These are phyloP conservation scores for Eubasilissa splendida DNA, from an alignment of 2,888 invertebrate species.

Conservation along the genomic window DNA sequence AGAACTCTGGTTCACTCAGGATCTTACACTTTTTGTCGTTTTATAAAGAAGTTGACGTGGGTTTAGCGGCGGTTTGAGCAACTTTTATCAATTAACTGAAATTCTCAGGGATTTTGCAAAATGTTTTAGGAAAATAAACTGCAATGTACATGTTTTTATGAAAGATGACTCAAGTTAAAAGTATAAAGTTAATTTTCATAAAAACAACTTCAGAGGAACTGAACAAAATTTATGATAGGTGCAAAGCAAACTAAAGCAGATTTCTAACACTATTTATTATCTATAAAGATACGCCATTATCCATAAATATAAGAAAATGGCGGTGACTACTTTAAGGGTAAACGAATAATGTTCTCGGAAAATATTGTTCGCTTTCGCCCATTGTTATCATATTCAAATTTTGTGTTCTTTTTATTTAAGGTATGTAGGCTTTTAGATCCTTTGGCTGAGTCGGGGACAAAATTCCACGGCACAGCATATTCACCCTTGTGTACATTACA, in stretches of 20 bases:
- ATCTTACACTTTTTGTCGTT: slow-evolving; percentile 42
- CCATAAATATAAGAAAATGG: too few relatives aligned
- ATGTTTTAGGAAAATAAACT: too few relatives aligned
- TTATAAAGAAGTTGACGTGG: slow-evolving; percentile 46
- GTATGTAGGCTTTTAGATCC: slow-evolving; percentile 26
- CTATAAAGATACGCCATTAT: too few relatives aligned
- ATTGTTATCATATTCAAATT: slow-evolving; percentile 29
- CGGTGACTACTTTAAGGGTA: neutral
- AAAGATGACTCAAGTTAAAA: too few relatives aligned
- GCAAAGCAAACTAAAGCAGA: too few relatives aligned
- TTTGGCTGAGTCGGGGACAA: slow-evolving; percentile 52
- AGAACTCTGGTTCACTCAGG: slow-evolving; percentile 36
- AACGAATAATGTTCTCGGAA: slow-evolving; percentile 18
- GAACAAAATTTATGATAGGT: too few relatives aligned
- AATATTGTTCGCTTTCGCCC: slow-evolving; percentile 13
- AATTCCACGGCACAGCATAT: slow-evolving; percentile 44
- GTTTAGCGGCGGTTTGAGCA: slow-evolving; percentile 34
- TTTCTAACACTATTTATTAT: too few relatives aligned
- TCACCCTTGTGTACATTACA: slow-evolving; percentile 48
- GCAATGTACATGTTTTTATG: too few relatives aligned
- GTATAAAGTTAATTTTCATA: too few relatives aligned
- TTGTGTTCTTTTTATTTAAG: slow-evolving; percentile 38
- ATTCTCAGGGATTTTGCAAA: too few relatives aligned
- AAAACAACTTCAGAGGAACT: too few relatives aligned
- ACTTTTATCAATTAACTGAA: neutral